Evolutionary conservation across 2,888 invertebrate genomes (phyloP).

Genomic region (Aspidapion aeneum): DNA sequence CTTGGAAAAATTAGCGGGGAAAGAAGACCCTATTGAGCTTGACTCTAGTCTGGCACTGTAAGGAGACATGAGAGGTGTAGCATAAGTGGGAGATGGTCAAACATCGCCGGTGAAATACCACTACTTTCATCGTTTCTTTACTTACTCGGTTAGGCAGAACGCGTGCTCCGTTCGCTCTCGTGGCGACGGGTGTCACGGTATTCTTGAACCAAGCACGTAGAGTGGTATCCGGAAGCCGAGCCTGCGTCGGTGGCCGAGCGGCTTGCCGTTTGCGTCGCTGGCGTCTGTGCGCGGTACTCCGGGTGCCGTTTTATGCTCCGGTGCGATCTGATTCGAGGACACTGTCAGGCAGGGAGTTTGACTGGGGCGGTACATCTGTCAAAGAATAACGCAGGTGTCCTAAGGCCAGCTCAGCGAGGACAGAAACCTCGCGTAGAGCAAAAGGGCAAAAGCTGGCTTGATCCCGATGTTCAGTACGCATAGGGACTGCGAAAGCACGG

Average conservation of each 20-base stretch:
- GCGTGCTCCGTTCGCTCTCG: conserved; percentile 41
- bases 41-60: conserved; percentile 63
- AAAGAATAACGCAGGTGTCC: conserved; percentile 56
- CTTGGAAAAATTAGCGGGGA: too few relatives aligned
- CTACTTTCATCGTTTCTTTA: conserved; percentile 18
- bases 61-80: too few relatives aligned
- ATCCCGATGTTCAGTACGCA: conserved; percentile 61
- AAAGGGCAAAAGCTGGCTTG: conserved; percentile 67
- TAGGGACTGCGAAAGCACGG: conserved; percentile 27
- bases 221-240: conserved; percentile 33
- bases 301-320: conserved; percentile 25
- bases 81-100: too few relatives aligned
- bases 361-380: conserved; percentile 43
- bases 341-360: not conserved
- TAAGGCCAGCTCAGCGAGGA: conserved; percentile 60
- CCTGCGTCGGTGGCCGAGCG: too few relatives aligned
- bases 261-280: too few relatives aligned
- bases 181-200: conserved; percentile 42
- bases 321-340: conserved; percentile 40
- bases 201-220: conserved; percentile 45
- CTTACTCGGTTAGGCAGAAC: too few relatives aligned
- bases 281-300: conserved; percentile 12
- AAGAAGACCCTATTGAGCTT: too few relatives aligned
- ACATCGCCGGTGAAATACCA: too few relatives aligned
- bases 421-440: conserved; percentile 70